Evolutionary conservation across 2,113 vertebrate genomes (phyloP).

Genomic region (Muntiacus muntjak): DNA sequence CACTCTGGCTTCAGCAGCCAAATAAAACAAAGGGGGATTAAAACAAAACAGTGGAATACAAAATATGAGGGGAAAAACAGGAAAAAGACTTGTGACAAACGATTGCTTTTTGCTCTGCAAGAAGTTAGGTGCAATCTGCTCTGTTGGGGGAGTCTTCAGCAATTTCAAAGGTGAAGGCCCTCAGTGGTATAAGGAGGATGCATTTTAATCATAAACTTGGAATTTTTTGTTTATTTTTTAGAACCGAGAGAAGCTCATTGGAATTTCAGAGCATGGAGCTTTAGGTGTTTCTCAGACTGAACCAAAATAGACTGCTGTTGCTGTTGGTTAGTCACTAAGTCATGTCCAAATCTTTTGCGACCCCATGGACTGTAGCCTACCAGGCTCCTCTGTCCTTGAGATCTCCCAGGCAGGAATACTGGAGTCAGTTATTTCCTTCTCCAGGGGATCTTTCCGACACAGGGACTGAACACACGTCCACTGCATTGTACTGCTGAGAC

Average conservation of each 20-base stretch:
- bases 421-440: background rate
- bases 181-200: background rate
- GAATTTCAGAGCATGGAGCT: background rate
- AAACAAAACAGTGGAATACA: constrained; percentile 71
- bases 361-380: background rate
- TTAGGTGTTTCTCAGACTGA: background rate
- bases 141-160: background rate
- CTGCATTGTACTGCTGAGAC: background rate
- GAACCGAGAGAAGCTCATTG: background rate
- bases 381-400: background rate
- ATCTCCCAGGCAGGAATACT: background rate
- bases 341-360: background rate
- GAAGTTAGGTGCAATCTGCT: constrained; percentile 6
- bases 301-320: background rate
- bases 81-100: constrained; percentile 25
- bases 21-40: constrained; percentile 74
- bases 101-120: background rate
- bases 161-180: background rate
- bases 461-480: background rate
- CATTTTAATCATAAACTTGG: background rate
- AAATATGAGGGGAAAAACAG: background rate
- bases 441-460: background rate
- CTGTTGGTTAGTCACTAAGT: background rate
- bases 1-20: constrained; percentile 66
- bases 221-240: constrained; percentile 11